phyloP scores from a whole-genome alignment of 1,140 invertebrate species.

The Helicoverpa zea region DNA sequence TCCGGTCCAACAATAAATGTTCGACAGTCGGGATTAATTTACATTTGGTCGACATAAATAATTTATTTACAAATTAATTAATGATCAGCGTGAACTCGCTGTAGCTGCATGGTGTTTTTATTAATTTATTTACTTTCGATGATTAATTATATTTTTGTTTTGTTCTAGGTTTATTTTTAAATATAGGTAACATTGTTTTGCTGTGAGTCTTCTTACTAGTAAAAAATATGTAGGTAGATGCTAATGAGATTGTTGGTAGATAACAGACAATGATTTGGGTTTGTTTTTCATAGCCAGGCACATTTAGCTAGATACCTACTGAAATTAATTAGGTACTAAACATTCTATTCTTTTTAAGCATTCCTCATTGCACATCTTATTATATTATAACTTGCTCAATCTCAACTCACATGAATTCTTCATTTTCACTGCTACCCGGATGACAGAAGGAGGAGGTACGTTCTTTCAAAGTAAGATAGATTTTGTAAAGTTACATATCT shows the following conservation, averaged over 20 bases:
- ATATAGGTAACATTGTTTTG: conserved; percentile 18
- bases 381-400: not conserved
- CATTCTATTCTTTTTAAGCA: no score
- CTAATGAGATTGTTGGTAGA: conserved; percentile 13
- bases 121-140: conserved; percentile 11
- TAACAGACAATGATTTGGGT: conserved; percentile 1
- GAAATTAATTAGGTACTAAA: not conserved
- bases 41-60: conserved; percentile 6
- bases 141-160: conserved; percentile 54
- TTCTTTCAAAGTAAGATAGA: conserved; percentile 58
- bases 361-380: no score
- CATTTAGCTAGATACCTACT: not conserved
- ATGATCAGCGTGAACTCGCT: not conserved
- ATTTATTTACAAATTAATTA: conserved; percentile 16
- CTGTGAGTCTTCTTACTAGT: conserved; percentile 11
- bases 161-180: conserved; percentile 85
- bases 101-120: not conserved
- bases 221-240: conserved; percentile 18
- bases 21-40: conserved; percentile 2
- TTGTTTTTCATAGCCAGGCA: conserved; percentile 11
- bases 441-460: conserved; percentile 79
- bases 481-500: conserved; percentile 3
- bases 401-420: not conserved
- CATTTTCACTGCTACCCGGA: conserved; percentile 39
- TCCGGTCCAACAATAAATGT: not conserved